Evolutionary conservation across 2,888 invertebrate genomes (phyloP).

Genomic region (Belgica antarctica): DNA sequence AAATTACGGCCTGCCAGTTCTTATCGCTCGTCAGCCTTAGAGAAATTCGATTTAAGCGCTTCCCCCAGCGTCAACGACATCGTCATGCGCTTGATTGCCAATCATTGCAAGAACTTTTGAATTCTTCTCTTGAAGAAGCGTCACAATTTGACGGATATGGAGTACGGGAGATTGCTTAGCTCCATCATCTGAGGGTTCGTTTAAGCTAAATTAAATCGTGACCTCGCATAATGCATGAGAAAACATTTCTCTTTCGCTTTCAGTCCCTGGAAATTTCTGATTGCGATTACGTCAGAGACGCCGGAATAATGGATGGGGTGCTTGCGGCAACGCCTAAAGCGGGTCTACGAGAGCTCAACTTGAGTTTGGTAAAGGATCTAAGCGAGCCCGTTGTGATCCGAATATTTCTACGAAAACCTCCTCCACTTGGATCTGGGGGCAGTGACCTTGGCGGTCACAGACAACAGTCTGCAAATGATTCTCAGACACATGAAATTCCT

Average conservation of each 20-base stretch:
- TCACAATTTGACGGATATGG: conserved; percentile 38
- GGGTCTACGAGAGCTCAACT: conserved; percentile 10
- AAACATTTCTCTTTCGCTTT: background rate
- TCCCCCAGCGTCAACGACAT: conserved; percentile 32
- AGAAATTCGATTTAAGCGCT: conserved; percentile 37
- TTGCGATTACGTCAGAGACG: conserved; percentile 36
- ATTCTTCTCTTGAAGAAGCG: conserved; percentile 34
- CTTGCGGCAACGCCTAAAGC: background rate
- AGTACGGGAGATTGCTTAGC: conserved; percentile 12
- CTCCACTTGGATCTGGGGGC: conserved; percentile 19
- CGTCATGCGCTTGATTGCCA: conserved; percentile 13
- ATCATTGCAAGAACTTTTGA: conserved; percentile 13
- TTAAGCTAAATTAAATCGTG: background rate
- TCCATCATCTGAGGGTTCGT: conserved; percentile 20
- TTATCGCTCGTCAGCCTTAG: conserved; percentile 6
- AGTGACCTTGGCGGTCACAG: conserved; percentile 29
- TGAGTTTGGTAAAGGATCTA: conserved; percentile 15
- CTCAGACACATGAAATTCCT: conserved; percentile 33
- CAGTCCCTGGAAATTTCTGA: conserved; percentile 37
- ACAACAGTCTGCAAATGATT: conserved; percentile 24
- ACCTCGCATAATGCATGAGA: background rate
- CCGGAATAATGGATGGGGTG: conserved; percentile 33
- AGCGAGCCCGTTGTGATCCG: conserved; percentile 18
- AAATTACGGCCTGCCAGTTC: conserved; percentile 31
- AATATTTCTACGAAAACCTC: conserved; percentile 14